A percentile compares a stretch with the other conserved stretches of the same genome.
phyloP scores from a whole-genome alignment of 2,888 invertebrate species.

The Listrodromus nycthemerus region DNA sequence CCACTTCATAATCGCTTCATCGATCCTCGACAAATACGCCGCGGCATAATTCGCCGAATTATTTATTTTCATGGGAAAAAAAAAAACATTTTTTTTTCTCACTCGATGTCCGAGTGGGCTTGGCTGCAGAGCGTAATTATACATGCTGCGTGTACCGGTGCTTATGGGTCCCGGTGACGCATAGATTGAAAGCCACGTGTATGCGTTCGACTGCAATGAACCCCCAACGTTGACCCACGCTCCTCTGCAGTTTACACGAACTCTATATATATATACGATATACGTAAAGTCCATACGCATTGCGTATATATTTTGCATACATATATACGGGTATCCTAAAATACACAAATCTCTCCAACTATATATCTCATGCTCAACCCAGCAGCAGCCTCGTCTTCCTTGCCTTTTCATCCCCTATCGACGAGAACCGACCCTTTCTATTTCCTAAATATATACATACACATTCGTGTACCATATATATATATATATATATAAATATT shows the following conservation, averaged over 20 bases:
- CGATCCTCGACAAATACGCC: no score
- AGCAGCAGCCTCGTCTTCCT: constrained; percentile 44
- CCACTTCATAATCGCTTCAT: no score
- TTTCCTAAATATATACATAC: constrained; percentile 44
- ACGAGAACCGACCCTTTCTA: constrained; percentile 58
- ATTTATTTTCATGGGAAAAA: not conserved
- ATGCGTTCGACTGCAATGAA: constrained; percentile 29
- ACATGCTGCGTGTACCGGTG: not conserved
- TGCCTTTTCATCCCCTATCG: constrained; percentile 62
- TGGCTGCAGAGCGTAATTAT: not conserved
- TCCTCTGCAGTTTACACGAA: constrained; percentile 36
- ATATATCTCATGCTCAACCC: constrained; percentile 19
- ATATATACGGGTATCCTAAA: constrained; percentile 51
- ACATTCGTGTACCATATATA: not conserved
- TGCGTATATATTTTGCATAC: not conserved
- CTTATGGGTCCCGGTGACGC: constrained; percentile 40
- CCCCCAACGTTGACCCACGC: constrained; percentile 23
- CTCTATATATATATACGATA: constrained; percentile 21
- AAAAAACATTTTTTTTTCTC: not conserved
- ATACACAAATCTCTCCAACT: constrained; percentile 25
- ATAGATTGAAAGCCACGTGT: constrained; percentile 37
- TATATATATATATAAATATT: constrained; percentile 29
- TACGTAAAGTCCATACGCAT: not conserved
- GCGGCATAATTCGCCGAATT: no score
- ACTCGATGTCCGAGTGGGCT: not conserved